Percentiles rank a stretch among this genome's conserved stretches.
Conservation (phyloP, 1,140 invertebrate genomes). For the Pogonomyrmex barbatus region DNA sequence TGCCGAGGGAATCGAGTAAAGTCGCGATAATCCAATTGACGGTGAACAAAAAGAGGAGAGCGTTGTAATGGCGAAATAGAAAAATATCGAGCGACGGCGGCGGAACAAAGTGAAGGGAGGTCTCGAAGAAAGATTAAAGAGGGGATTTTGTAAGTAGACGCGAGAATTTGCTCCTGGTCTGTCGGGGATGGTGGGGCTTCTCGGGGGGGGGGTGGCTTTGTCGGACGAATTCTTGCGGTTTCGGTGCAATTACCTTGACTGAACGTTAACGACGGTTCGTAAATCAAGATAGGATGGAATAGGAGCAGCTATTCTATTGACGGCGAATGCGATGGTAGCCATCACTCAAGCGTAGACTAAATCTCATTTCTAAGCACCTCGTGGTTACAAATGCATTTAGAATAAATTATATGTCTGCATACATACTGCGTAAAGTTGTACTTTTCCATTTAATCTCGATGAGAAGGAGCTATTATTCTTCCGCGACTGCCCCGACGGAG, state of each 20-base stretch:
- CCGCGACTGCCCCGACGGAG: neutral
- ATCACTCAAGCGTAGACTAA: neutral
- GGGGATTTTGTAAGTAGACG: constrained; percentile 63
- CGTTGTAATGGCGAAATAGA: constrained; percentile 54
- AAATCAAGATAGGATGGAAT: constrained; percentile 52
- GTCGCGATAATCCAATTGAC: constrained; percentile 55
- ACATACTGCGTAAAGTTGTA: neutral
- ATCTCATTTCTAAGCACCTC: neutral
- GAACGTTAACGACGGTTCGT: constrained; percentile 60
- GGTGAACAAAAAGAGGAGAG: constrained; percentile 30
- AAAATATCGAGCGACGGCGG: constrained; percentile 55
- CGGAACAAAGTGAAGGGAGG: constrained; percentile 40
- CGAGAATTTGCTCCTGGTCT: constrained; percentile 62
- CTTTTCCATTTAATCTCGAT: neutral
- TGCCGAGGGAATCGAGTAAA: constrained; percentile 26
- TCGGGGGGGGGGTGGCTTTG: constrained; percentile 30
- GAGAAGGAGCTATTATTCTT: neutral
- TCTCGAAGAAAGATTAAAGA: constrained; percentile 70
- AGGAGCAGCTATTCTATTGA: constrained; percentile 26
- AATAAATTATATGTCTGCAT: neutral
- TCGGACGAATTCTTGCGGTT: constrained; percentile 60
- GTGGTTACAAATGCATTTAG: neutral
- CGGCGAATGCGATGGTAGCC: neutral
- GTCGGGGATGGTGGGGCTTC: constrained; percentile 9
- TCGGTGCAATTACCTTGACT: constrained; percentile 67